Evolutionary conservation across 1,140 invertebrate species (phyloP).

Genomic region (Sycobia sp.): DNA sequence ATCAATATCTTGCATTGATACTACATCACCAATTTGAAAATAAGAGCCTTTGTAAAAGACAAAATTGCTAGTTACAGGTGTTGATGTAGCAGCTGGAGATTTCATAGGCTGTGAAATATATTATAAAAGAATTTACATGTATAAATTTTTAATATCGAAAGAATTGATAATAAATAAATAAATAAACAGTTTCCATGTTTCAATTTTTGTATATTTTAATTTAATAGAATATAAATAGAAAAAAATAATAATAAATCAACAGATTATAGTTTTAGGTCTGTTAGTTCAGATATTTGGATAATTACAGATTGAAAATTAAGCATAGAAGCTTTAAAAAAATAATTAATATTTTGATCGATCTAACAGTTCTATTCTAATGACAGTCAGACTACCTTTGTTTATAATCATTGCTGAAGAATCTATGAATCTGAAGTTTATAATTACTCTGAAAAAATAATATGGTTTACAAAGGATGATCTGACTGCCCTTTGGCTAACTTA

Average conservation of each 20-base stretch:
- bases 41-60: slow-evolving; percentile 86
- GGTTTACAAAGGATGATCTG: too few relatives aligned
- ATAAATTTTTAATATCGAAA: neutral
- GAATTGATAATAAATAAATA: slow-evolving; percentile 9
- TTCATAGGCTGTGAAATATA: slow-evolving; percentile 69
- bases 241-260: neutral
- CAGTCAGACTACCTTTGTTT: too few relatives aligned
- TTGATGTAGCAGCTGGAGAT: slow-evolving; percentile 78
- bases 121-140: slow-evolving; percentile 20
- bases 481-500: too few relatives aligned
- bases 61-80: slow-evolving; percentile 78
- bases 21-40: slow-evolving; percentile 89
- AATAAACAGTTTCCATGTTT: neutral
- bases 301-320: too few relatives aligned
- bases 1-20: slow-evolving; percentile 80
- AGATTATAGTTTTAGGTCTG: too few relatives aligned
- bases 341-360: too few relatives aligned
- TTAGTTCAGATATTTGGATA: too few relatives aligned
- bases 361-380: too few relatives aligned
- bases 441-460: too few relatives aligned
- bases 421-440: too few relatives aligned
- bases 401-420: too few relatives aligned
- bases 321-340: too few relatives aligned
- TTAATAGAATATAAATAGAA: neutral
- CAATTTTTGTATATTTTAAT: neutral